These are phyloP conservation scores for Erithacus rubecula DNA, from an alignment of 2,797 vertebrate species.

Conservation along the genomic window DNA sequence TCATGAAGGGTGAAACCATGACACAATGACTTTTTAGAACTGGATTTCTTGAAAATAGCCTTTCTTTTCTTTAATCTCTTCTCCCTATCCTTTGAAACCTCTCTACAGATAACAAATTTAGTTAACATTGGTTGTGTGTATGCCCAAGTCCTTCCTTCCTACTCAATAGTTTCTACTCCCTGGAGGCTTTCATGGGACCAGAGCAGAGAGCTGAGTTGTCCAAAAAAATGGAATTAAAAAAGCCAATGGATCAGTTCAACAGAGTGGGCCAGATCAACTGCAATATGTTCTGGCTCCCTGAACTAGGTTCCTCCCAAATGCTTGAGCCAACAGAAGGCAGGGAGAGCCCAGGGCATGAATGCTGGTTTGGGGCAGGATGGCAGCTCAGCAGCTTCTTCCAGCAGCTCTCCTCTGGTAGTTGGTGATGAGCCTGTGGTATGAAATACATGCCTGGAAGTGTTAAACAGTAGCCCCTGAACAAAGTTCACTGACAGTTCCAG, in stretches of 20 bases:
- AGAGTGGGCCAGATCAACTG: background rate
- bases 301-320: background rate
- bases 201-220: background rate
- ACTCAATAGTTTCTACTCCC: background rate
- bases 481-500: background rate
- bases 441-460: background rate
- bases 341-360: background rate
- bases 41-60: background rate
- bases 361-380: background rate
- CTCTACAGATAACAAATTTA: background rate
- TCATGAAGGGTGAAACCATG: background rate
- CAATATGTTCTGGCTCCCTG: rapidly evolving
- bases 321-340: background rate
- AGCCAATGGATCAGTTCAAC: background rate
- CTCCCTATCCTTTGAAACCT: background rate
- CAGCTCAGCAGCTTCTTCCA: background rate
- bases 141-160: background rate
- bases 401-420: background rate
- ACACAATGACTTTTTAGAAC: background rate
- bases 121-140: background rate
- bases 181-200: background rate
- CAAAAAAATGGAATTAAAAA: background rate
- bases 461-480: background rate
- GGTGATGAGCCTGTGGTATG: background rate
- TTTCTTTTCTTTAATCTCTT: background rate